Conservation (phyloP, 2,113 vertebrate species). For the Calidris pygmaea region DNA sequence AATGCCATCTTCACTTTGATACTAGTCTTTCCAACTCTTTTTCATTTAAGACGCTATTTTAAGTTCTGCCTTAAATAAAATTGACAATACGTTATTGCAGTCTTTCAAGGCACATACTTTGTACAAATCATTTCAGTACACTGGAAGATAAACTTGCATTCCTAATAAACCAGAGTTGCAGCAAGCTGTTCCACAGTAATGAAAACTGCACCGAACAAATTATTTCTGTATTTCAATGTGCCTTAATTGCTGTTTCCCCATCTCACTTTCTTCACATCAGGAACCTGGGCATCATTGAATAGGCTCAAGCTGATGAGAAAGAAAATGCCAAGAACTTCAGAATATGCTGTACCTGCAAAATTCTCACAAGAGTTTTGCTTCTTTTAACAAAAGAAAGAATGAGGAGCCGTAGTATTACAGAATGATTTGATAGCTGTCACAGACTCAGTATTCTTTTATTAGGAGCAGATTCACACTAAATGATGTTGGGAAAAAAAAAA, state of each 20-base stretch:
- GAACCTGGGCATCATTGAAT: neutral
- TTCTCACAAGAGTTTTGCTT: neutral
- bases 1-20: neutral
- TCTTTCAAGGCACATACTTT: neutral
- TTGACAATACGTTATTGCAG: neutral
- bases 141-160: neutral
- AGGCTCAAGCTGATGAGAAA: neutral
- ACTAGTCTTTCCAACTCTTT: neutral
- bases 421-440: neutral
- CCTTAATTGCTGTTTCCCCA: neutral
- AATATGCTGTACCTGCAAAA: neutral
- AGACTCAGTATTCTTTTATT: neutral
- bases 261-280: neutral
- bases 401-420: accelerated
- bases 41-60: neutral
- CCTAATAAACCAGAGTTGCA: neutral
- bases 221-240: neutral
- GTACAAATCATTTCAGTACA: neutral
- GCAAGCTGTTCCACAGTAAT: neutral
- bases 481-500: neutral
- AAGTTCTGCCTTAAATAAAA: neutral
- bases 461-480: neutral
- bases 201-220: neutral
- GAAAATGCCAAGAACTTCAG: neutral
- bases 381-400: neutral